These are phyloP conservation scores for Heloderma charlesbogerti DNA, from an alignment of 2,113 vertebrate genomes.

Conservation along the genomic window DNA sequence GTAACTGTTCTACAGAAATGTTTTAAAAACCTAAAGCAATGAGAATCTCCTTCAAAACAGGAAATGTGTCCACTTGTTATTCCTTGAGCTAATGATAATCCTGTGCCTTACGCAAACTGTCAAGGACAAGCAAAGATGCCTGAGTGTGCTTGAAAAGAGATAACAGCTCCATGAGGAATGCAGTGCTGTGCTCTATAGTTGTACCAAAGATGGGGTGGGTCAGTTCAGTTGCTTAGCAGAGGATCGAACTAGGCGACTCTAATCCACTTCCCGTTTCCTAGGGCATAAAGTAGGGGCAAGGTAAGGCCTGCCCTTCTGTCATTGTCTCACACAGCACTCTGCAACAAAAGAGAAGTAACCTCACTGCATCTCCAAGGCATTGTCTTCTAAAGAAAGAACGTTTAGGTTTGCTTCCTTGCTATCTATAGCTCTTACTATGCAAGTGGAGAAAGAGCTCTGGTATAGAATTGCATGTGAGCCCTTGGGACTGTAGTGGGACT, in stretches of 20 bases:
- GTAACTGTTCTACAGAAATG: neutral
- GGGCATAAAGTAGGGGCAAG: neutral
- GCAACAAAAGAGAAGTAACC: neutral
- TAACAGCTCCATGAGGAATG: neutral
- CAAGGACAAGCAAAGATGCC: neutral
- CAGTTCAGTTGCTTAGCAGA: neutral
- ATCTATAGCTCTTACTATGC: neutral
- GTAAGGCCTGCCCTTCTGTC: neutral
- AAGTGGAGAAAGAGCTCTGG: neutral
- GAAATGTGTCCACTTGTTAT: neutral
- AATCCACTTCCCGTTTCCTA: neutral
- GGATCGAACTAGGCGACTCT: neutral
- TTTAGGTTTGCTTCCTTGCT: neutral
- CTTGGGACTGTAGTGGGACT: too few relatives aligned
- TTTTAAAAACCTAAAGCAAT: constrained; percentile 6
- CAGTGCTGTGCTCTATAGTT: neutral
- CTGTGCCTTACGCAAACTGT: neutral
- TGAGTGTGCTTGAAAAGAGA: neutral
- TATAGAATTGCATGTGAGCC: neutral
- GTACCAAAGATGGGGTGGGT: neutral
- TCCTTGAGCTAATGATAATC: constrained; percentile 10
- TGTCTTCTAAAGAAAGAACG: neutral
- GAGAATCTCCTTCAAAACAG: neutral
- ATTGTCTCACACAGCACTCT: neutral
- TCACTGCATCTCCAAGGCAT: neutral